Base-by-base conservation (phyloP, 2,888 invertebrate genomes). In the Metacarcinus magister region DNA sequence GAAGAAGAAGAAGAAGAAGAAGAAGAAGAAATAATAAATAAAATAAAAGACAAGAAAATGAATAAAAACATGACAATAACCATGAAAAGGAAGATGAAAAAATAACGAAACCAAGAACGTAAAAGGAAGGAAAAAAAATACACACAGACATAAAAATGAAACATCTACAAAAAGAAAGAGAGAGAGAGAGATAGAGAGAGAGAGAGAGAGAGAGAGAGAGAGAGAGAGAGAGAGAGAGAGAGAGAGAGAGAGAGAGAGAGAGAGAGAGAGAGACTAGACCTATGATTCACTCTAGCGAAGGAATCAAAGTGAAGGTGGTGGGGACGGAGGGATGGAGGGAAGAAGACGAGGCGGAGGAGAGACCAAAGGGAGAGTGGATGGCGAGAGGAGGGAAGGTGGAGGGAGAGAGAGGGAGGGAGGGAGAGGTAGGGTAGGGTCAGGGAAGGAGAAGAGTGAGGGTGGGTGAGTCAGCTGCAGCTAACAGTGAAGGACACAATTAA, bases 401-500 rank as follows among this genome's bases (percentile, higher is more conserved):
- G 82, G 32, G 82, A 28, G 82, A 82, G 82, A 0, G 82, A 28
- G 10, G 10, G 75, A 28, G 75, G 32, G 10, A 32, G 32, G 13
- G 82, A 82, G 82, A 82, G 82, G 32, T 8, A 32, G 13, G 67
- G 67, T 19, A 32, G 28, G 32, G 82, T 0, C 19, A 82, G 82
- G 32, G 82, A 82, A 4, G 82, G 82, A 82, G 67, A 82, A 82
- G 82, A 32, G 32, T 10, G 32, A 32, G 32, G 5, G 23, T 23
- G 67, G 23, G 82, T 32, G 82, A 82, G 82, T 82, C 82, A 82
- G 82, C 82, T 82, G 82, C 32, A 82, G 32, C 82, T 82, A 82
- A 82, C 82, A 82, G 28, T 67, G 67, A n/a, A 82, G 82, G 82
- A 82, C 82, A 82, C 82, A 82, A 82, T 67, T 67, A 67, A 32